Conservation (phyloP, 2,888 invertebrate species). For the Troglohyphantes excavatus region DNA sequence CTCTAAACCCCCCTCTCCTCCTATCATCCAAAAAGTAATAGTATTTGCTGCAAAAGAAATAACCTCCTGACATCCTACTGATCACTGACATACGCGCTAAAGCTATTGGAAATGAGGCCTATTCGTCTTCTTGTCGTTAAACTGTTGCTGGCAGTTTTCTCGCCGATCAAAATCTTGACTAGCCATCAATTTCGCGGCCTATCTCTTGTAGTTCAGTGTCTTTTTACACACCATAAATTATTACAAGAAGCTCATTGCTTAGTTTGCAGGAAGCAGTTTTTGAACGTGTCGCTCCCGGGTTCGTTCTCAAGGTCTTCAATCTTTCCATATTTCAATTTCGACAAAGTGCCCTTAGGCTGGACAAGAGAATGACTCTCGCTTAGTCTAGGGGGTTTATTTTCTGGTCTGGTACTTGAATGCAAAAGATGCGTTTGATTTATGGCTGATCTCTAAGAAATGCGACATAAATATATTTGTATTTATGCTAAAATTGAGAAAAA, state of each 20-base stretch:
- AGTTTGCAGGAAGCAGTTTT: constrained; percentile 46
- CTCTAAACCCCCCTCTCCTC: constrained; percentile 39
- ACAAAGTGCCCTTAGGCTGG: constrained; percentile 7
- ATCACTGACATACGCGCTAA: constrained; percentile 73
- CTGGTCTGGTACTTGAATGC: neutral
- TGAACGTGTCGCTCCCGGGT: constrained; percentile 36
- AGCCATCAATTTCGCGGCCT: constrained; percentile 70
- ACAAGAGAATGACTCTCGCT: neutral
- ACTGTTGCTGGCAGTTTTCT: constrained; percentile 70
- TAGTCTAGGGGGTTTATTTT: neutral
- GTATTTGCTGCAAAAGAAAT: constrained; percentile 70
- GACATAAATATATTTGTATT: too few relatives aligned
- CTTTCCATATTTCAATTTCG: constrained; percentile 55
- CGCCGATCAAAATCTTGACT: constrained; percentile 70
- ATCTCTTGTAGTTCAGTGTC: constrained; percentile 67
- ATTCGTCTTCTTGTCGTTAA: constrained; percentile 75
- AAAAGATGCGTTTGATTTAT: too few relatives aligned
- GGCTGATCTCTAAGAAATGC: too few relatives aligned
- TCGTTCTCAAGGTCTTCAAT: constrained; percentile 13
- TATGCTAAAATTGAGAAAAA: too few relatives aligned
- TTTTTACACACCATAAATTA: constrained; percentile 73
- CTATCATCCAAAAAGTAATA: constrained; percentile 63
- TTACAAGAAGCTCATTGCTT: constrained; percentile 66
- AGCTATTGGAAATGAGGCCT: constrained; percentile 76
- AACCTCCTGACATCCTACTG: constrained; percentile 71